Conservation (phyloP, 2,888 invertebrate species). For the Machimus rusticus region DNA sequence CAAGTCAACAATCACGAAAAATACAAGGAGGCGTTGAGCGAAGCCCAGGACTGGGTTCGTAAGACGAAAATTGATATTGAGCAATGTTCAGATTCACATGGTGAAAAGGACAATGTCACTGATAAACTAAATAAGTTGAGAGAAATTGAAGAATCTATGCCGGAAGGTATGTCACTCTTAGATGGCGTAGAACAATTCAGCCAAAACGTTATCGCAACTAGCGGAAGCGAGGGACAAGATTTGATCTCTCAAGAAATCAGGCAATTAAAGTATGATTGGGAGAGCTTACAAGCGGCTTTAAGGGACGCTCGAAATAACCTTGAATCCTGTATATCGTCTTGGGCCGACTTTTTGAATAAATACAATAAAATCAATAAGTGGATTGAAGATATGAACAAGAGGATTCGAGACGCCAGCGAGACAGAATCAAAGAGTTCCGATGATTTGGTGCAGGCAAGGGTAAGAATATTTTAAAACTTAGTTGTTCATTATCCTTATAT, state of each 20-base stretch:
- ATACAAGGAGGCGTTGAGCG: slow-evolving; percentile 83
- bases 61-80: slow-evolving; percentile 82
- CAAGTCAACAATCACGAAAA: slow-evolving; percentile 88
- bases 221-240: slow-evolving; percentile 85
- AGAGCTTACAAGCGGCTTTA: slow-evolving; percentile 77
- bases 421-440: slow-evolving; percentile 80
- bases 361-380: slow-evolving; percentile 77
- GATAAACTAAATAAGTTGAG: slow-evolving; percentile 79
- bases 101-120: slow-evolving; percentile 80
- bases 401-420: slow-evolving; percentile 71
- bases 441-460: slow-evolving; percentile 78
- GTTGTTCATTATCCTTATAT: not conserved
- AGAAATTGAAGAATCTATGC: slow-evolving; percentile 72
- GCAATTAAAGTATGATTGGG: slow-evolving; percentile 82
- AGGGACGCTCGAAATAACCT: slow-evolving; percentile 79
- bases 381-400: slow-evolving; percentile 75
- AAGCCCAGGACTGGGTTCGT: slow-evolving; percentile 85
- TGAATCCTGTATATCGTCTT: slow-evolving; percentile 78
- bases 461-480: slow-evolving; percentile 60
- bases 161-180: slow-evolving; percentile 77
- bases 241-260: slow-evolving; percentile 81
- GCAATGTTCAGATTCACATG: slow-evolving; percentile 85
- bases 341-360: slow-evolving; percentile 81
- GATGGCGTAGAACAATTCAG: slow-evolving; percentile 78
- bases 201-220: slow-evolving; percentile 76